A percentile compares a stretch with the other conserved stretches of the same genome.
Conservation (phyloP, 2,113 vertebrate genomes). For the Hydrolagus affinis region DNA sequence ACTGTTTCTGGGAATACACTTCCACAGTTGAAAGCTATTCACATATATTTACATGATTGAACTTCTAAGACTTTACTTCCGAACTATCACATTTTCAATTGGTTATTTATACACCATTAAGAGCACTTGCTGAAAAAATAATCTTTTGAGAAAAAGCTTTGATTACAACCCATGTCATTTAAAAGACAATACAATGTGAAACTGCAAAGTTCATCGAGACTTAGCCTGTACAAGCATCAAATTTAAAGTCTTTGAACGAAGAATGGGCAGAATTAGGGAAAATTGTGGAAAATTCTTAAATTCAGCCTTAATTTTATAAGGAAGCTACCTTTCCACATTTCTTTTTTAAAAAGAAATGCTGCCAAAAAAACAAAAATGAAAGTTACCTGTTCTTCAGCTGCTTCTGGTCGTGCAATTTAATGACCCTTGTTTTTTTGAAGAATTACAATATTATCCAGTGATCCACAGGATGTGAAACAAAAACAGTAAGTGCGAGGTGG, state of each 20-base stretch:
- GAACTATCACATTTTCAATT: not conserved
- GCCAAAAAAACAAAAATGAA: not conserved
- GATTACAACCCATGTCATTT: not conserved
- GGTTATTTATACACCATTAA: not conserved
- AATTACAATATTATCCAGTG: not conserved
- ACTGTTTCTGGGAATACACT: not conserved
- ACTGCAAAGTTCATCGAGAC: not conserved
- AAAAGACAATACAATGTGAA: not conserved
- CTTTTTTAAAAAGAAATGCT: no score
- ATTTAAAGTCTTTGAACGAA: no score
- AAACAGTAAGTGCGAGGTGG: not conserved
- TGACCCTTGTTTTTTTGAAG: not conserved
- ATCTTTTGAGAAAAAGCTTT: no score
- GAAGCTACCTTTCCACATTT: no score
- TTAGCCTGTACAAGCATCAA: no score
- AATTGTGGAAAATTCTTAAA: no score
- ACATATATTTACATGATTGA: not conserved
- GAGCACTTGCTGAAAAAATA: no score
- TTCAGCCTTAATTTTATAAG: no score
- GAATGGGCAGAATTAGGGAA: no score
- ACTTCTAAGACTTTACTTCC: not conserved
- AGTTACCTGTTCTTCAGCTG: not conserved
- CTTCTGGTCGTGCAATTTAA: not conserved
- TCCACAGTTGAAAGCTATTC: slow-evolving; percentile 12
- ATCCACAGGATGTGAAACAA: not conserved